Conservation (phyloP, 2,797 vertebrate genomes). For the Bufotes viridis region DNA sequence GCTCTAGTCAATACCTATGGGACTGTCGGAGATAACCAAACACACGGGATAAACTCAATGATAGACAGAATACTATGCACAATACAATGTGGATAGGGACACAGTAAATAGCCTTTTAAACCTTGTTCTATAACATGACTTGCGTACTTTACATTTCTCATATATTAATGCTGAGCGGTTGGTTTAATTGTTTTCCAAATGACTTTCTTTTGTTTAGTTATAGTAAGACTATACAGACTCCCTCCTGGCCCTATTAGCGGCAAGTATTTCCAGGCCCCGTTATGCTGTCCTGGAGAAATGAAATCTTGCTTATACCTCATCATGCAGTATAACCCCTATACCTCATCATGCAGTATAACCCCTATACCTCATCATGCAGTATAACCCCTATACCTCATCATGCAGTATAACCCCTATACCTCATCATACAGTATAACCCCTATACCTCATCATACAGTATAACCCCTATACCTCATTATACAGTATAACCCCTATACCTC, state of each 20-base stretch:
- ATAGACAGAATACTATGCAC: not conserved
- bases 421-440: too few species aligned
- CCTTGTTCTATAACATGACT: not conserved
- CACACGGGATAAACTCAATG: not conserved
- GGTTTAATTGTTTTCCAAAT: not conserved
- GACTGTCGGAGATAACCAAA: too few species aligned
- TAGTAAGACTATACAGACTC: conserved; percentile 17
- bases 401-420: too few species aligned
- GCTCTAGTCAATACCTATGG: too few species aligned
- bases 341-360: too few species aligned
- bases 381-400: too few species aligned
- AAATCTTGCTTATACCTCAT: too few species aligned
- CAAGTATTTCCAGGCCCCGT: conserved; percentile 7
- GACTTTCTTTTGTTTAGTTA: not conserved
- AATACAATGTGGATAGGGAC: not conserved
- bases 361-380: too few species aligned
- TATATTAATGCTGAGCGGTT: not conserved
- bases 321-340: too few species aligned
- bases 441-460: too few species aligned
- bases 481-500: too few species aligned
- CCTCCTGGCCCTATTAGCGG: conserved; percentile 9
- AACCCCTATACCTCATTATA: too few species aligned
- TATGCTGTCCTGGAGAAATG: conserved; percentile 15
- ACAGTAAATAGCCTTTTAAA: not conserved
- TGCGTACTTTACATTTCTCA: not conserved